Conservation (phyloP, 2,888 invertebrate genomes). For the Tridacna crocea region DNA sequence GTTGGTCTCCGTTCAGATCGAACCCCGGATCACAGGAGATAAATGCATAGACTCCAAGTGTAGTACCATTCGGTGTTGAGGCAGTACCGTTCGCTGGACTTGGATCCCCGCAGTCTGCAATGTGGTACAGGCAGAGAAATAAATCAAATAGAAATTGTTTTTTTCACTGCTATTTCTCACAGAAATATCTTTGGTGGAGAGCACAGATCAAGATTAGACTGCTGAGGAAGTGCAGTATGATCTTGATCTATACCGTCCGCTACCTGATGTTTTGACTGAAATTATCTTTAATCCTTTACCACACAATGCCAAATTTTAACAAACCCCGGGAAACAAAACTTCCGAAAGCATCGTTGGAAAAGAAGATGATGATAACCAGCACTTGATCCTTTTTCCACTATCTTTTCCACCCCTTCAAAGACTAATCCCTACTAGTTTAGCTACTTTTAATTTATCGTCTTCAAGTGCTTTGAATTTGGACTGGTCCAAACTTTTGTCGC, state of each 20-base stretch:
- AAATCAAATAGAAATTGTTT: too few species aligned
- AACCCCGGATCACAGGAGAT: conserved; percentile 17
- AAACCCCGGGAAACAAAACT: not conserved
- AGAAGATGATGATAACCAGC: not conserved
- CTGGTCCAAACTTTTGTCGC: not conserved
- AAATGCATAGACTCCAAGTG: not conserved
- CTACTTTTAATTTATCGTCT: not conserved
- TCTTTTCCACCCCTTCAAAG: not conserved
- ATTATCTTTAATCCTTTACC: not conserved
- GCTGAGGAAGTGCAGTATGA: too few species aligned
- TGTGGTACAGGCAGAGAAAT: not conserved
- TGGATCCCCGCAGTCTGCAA: conserved; percentile 16
- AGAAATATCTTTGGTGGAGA: too few species aligned
- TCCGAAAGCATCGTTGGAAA: not conserved
- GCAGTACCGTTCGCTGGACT: conserved; percentile 10
- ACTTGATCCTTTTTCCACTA: not conserved
- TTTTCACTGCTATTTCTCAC: too few species aligned
- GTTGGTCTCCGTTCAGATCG: conserved; percentile 2
- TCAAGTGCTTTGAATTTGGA: not conserved
- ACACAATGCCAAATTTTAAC: not conserved
- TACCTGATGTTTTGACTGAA: too few species aligned
- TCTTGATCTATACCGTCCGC: too few species aligned
- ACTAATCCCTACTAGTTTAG: not conserved
- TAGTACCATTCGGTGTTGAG: conserved; percentile 9
- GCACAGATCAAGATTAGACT: too few species aligned